Percentiles rank a stretch among this genome's conserved stretches.
Conservation (phyloP, 2,888 invertebrate species). For the Sphaerophoria taeniata region DNA sequence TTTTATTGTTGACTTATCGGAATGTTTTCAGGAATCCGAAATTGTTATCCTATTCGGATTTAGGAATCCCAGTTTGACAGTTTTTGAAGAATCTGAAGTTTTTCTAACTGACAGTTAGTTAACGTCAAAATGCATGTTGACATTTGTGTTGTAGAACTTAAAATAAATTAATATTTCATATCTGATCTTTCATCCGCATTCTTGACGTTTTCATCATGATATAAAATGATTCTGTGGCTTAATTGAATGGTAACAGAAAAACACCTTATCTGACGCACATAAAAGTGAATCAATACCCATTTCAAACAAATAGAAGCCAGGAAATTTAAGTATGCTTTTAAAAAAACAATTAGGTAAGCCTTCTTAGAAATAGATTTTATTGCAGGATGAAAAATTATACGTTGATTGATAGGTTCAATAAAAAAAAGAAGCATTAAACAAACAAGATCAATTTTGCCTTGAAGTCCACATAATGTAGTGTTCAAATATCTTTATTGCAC, state of each 20-base stretch:
- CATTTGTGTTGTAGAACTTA: too few species aligned
- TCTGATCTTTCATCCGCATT: neutral
- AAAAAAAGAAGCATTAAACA: slow-evolving; percentile 1
- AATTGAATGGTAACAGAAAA: neutral
- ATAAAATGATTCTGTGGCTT: neutral
- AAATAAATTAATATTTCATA: too few species aligned
- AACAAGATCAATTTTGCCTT: slow-evolving; percentile 24
- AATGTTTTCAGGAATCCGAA: neutral
- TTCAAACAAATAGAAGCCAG: neutral
- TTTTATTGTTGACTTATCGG: neutral
- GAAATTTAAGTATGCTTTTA: neutral
- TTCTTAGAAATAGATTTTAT: slow-evolving; percentile 1
- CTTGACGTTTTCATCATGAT: neutral
- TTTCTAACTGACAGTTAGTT: too few species aligned
- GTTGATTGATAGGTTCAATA: too few species aligned
- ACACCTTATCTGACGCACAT: neutral
- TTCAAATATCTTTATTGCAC: slow-evolving; percentile 36
- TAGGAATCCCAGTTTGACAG: neutral
- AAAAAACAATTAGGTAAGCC: neutral
- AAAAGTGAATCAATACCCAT: neutral
- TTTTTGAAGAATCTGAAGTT: neutral
- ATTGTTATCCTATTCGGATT: neutral
- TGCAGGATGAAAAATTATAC: neutral
- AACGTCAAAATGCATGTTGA: too few species aligned
- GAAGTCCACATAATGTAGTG: neutral